A percentile compares a stretch with the other conserved stretches of the same genome.
Conservation (phyloP, 2,888 invertebrate species). For the Heliconius sara region DNA sequence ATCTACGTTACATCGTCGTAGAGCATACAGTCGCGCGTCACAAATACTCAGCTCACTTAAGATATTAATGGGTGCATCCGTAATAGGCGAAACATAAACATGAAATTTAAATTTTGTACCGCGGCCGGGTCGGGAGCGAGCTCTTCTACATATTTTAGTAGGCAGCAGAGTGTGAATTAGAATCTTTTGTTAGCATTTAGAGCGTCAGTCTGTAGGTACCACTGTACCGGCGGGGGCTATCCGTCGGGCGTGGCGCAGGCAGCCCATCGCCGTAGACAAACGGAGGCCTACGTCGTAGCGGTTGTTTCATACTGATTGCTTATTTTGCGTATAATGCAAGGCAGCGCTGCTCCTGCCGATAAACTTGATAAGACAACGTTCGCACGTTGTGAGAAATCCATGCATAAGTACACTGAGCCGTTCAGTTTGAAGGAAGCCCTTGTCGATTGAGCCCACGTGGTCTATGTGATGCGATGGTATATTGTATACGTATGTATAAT, state of each 20-base stretch:
- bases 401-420: background rate
- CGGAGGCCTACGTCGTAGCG: slow-evolving; percentile 44
- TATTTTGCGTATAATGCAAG: slow-evolving; percentile 36
- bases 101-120: slow-evolving; percentile 83
- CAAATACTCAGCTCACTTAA: slow-evolving; percentile 79
- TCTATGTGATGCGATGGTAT: background rate
- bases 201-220: slow-evolving; percentile 62
- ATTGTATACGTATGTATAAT: background rate
- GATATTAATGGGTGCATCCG: slow-evolving; percentile 84
- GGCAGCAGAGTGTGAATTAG: slow-evolving; percentile 83
- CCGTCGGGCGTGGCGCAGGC: slow-evolving; percentile 8
- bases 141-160: slow-evolving; percentile 83
- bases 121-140: slow-evolving; percentile 71
- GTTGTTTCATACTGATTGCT: slow-evolving; percentile 38
- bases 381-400: background rate
- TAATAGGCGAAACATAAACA: slow-evolving; percentile 84
- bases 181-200: slow-evolving; percentile 83
- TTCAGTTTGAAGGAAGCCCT: slow-evolving; percentile 9
- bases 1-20: slow-evolving; percentile 53
- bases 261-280: slow-evolving; percentile 34
- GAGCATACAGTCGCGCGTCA: slow-evolving; percentile 62
- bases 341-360: slow-evolving; percentile 21
- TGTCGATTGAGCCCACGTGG: background rate
- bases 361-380: slow-evolving; percentile 14
- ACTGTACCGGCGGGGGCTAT: background rate